Percentiles rank a stretch among this genome's conserved stretches.
These are phyloP conservation scores for Platysternon megacephalum DNA, from an alignment of 2,113 vertebrate genomes.

Conservation along the genomic window DNA sequence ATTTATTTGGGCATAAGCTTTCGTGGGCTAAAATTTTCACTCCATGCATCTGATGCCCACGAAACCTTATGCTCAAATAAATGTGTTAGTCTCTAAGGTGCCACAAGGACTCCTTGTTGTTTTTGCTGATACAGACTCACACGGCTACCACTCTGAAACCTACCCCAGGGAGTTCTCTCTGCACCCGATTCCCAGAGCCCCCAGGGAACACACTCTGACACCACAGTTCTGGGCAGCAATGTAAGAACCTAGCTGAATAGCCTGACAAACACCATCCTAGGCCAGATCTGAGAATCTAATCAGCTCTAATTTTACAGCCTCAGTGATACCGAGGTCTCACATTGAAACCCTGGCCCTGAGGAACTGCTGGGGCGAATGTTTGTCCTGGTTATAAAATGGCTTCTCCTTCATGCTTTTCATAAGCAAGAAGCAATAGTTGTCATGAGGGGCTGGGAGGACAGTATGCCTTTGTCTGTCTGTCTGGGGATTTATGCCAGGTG, in stretches of 20 bases:
- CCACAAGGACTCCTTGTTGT: no score
- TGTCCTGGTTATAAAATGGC: neutral
- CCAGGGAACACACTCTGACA: neutral
- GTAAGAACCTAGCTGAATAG: neutral
- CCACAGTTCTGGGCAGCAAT: neutral
- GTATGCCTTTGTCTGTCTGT: neutral
- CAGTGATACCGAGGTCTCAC: no score
- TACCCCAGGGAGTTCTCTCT: neutral
- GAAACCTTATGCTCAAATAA: no score
- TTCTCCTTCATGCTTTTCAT: neutral
- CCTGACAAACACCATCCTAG: neutral
- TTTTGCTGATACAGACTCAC: no score
- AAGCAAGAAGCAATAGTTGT: neutral
- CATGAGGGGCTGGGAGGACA: neutral
- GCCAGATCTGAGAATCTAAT: neutral
- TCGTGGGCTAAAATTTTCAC: no score
- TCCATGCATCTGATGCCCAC: no score
- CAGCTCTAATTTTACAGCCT: neutral
- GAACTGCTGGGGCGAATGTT: neutral
- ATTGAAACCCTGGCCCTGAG: neutral
- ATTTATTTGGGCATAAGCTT: no score
- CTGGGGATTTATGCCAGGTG: neutral
- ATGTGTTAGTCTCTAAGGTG: no score
- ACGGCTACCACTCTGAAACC: neutral
- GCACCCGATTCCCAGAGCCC: accelerated